Percentiles rank a stretch among this genome's conserved stretches.
phyloP scores from a whole-genome alignment of 2,113 vertebrate genomes.

The Silurus meridionalis region DNA sequence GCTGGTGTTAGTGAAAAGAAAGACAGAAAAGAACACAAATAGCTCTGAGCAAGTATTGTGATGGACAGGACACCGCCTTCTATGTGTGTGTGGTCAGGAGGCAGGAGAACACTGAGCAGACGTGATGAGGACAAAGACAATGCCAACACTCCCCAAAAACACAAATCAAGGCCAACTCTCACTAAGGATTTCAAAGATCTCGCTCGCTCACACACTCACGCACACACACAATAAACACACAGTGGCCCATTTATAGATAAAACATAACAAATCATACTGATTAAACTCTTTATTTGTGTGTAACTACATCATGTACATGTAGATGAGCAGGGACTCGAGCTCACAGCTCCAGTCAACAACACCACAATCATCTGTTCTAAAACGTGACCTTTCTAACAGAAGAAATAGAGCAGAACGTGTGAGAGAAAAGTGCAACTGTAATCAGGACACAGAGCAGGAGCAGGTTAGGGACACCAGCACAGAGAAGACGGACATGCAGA shows the following conservation, averaged over 20 bases:
- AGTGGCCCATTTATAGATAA: not conserved
- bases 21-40: constrained; percentile 20
- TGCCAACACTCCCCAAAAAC: constrained; percentile 52
- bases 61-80: constrained; percentile 11
- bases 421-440: not conserved
- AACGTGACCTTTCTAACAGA: not conserved
- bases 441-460: not conserved
- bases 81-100: not conserved
- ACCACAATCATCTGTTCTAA: too few species aligned
- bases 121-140: constrained; percentile 23
- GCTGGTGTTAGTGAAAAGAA: constrained; percentile 25
- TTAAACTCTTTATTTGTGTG: not conserved
- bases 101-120: constrained; percentile 22
- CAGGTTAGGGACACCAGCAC: not conserved
- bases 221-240: not conserved
- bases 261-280: not conserved
- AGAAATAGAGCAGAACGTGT: not conserved
- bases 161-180: constrained; percentile 15
- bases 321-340: not conserved
- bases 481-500: not conserved
- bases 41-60: constrained; percentile 18
- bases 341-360: too few species aligned
- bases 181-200: constrained; percentile 30
- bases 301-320: not conserved
- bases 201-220: not conserved